phyloP scores from a whole-genome alignment of 1,140 invertebrate genomes.

The Dreissena rostriformis region DNA sequence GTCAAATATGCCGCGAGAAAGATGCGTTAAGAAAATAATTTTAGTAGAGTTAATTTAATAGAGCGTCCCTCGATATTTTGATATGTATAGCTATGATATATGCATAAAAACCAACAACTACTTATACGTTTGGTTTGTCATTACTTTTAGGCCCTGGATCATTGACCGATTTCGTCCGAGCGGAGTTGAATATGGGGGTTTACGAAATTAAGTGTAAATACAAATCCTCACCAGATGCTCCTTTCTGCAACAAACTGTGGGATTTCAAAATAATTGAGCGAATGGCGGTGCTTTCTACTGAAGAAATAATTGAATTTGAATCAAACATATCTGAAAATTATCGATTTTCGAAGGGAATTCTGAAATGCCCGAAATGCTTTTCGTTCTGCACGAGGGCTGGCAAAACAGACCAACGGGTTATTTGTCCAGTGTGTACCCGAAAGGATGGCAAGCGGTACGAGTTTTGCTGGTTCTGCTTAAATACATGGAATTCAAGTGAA shows the following conservation, averaged over 20 bases:
- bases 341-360: conserved; percentile 38
- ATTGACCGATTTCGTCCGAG: conserved; percentile 44
- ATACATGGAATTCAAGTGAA: conserved; percentile 10
- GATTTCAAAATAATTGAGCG: conserved; percentile 35
- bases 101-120: no score
- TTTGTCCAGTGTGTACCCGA: conserved; percentile 46
- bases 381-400: conserved; percentile 26
- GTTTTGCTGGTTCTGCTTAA: conserved; percentile 60
- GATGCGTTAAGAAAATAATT: no score
- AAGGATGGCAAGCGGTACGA: conserved; percentile 29
- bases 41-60: no score
- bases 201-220: conserved; percentile 49
- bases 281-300: conserved; percentile 33
- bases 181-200: conserved; percentile 15
- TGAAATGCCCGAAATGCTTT: conserved; percentile 49
- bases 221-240: background rate
- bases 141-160: conserved; percentile 53
- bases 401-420: conserved; percentile 25
- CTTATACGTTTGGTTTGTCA: no score
- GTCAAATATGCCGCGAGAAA: no score
- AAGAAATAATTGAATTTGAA: conserved; percentile 55
- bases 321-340: conserved; percentile 46
- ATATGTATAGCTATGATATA: no score
- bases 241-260: conserved; percentile 40
- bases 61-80: no score